Conservation (phyloP, 2,888 invertebrate species). For the Nowickia ferox region DNA sequence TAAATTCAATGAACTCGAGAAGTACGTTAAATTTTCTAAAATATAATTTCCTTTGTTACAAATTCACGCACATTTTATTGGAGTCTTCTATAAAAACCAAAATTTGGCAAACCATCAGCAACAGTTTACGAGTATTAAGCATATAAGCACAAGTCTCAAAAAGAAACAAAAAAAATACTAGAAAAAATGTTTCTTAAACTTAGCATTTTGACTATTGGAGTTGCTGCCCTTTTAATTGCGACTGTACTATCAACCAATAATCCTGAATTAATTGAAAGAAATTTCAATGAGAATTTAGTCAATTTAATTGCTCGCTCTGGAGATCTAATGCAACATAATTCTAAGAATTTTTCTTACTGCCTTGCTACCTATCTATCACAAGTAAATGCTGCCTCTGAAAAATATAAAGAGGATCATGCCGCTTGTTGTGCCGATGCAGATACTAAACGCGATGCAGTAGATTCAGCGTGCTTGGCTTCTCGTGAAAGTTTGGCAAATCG, state of each 20-base stretch:
- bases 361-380: background rate
- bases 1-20: background rate
- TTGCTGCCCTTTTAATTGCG: background rate
- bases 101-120: background rate
- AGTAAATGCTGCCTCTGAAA: background rate
- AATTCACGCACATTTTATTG: background rate
- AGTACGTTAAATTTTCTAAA: background rate
- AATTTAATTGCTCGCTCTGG: conserved; percentile 28
- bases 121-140: background rate
- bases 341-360: background rate
- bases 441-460: background rate
- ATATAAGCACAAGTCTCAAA: background rate
- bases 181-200: conserved; percentile 1
- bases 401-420: background rate
- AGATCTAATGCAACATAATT: background rate
- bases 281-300: background rate
- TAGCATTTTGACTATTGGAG: background rate
- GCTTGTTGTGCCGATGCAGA: background rate
- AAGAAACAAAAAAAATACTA: background rate
- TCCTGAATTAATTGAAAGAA: background rate
- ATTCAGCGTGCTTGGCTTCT: background rate
- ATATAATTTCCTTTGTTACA: background rate
- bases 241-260: background rate
- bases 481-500: conserved; percentile 14
- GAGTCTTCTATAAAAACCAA: background rate